Base-by-base conservation (phyloP, 2,113 vertebrate species). In the Axis porcinus region DNA sequence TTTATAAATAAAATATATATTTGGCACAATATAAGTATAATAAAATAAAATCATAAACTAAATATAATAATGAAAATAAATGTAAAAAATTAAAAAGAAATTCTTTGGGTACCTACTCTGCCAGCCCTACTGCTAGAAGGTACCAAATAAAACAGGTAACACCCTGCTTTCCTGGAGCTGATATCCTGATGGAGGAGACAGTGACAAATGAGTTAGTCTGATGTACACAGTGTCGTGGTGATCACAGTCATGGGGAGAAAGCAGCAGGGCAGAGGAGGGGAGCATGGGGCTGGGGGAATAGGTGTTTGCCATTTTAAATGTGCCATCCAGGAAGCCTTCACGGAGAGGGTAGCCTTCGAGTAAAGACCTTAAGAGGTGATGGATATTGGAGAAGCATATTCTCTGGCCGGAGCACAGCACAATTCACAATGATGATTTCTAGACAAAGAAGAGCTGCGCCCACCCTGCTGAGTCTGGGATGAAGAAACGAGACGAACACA, bases 191-290 rank as follows among this genome's bases (percentile, higher is more conserved):
- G 84, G 4, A 47, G 84, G 76, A 60, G 84, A 52, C 15, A 7
- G 40, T 21, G 25, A 64, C 36, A 27, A 50, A n/a, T 11, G 19
- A 45, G 9, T 25, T 28, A 60, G 28, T 54, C 9, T 0, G 2
- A 13, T 14, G n/a, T 3, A 12, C 15, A 74, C 54, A 55, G 7
- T 12, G 33, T 33, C 33, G 33, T 0, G 0, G 16, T 4, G 21
- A 78, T 19, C 28, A 50, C 11, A 13, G 28, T 12, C 83, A 60
- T 0, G 33, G 70, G 30, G 54, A 74, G 23, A 45, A 54, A 50
- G 30, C 2, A 15, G 10, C 28, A 33, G 52, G 82, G 92, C 16
- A 60, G 12, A 1, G 1, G 58, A 23, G 9, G 23, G 43, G 28
- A n/a, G 2, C 15, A 7, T 67, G 40, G 25, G 19, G 21, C 28